Evolutionary conservation across 2,888 invertebrate species (phyloP).

Genomic region (Strigamia crassipes): DNA sequence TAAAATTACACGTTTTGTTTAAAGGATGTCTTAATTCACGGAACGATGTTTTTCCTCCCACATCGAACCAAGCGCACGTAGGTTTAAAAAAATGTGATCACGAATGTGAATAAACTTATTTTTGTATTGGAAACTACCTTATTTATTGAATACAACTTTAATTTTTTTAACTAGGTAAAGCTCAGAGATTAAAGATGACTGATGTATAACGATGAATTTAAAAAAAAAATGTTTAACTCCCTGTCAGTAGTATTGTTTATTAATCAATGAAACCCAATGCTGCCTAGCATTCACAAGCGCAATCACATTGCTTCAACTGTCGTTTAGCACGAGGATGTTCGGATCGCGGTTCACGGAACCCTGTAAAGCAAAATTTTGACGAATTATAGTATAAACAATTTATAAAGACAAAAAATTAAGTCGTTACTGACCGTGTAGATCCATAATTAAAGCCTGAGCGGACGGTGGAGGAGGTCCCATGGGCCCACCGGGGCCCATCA

Average conservation of each 20-base stretch:
- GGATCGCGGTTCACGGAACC: constrained; percentile 31
- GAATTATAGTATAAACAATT: neutral
- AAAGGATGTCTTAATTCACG: constrained; percentile 38
- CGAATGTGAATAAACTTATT: neutral
- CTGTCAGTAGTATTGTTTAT: neutral
- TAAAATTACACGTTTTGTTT: neutral
- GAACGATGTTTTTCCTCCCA: neutral
- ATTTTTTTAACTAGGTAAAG: neutral
- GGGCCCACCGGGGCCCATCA: constrained; percentile 43
- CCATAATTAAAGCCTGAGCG: constrained; percentile 37
- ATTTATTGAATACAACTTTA: neutral
- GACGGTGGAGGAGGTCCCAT: constrained; percentile 32
- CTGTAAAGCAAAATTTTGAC: neutral
- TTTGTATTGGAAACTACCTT: too few relatives aligned
- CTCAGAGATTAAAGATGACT: neutral
- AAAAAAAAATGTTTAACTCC: neutral
- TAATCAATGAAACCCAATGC: neutral
- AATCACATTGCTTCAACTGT: constrained; percentile 14
- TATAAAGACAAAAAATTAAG: neutral
- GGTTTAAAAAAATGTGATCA: neutral
- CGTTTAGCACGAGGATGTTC: constrained; percentile 44
- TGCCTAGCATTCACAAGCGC: constrained; percentile 43
- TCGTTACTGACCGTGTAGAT: constrained; percentile 2
- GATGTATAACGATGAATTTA: constrained; percentile 19
- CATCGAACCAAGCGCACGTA: neutral